Conservation (phyloP, 1,140 invertebrate genomes). For the Lasioglossum albipes region DNA sequence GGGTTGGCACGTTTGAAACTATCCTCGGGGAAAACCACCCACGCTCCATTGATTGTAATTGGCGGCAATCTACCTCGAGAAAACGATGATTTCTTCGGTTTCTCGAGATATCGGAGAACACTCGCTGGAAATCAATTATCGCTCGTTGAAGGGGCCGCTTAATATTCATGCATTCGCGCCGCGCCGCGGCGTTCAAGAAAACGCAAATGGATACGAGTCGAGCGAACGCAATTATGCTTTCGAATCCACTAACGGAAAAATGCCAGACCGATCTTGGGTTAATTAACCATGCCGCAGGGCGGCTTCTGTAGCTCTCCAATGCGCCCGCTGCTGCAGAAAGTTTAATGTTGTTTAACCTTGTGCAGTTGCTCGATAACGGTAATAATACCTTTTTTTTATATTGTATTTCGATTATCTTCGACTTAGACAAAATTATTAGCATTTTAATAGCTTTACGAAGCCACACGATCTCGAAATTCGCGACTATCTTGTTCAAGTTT, state of each 20-base stretch:
- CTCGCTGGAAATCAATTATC: constrained; percentile 30
- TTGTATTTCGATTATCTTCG: too few relatives aligned
- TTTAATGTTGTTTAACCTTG: not conserved
- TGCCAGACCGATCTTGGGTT: not conserved
- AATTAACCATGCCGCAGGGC: constrained; percentile 1
- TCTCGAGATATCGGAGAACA: not conserved
- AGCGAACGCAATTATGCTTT: not conserved
- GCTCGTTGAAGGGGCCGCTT: not conserved
- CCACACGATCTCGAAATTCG: too few relatives aligned
- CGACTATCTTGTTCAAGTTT: too few relatives aligned
- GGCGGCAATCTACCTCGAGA: not conserved
- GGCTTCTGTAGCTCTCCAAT: not conserved
- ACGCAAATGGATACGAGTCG: constrained; percentile 15
- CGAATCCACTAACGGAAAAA: not conserved
- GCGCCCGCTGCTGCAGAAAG: not conserved
- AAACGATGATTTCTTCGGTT: not conserved
- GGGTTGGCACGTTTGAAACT: too few relatives aligned
- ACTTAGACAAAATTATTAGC: too few relatives aligned
- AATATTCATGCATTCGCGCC: constrained; percentile 28
- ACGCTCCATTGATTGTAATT: not conserved
- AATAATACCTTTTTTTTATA: too few relatives aligned
- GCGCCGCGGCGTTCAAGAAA: not conserved
- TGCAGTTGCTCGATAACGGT: too few relatives aligned
- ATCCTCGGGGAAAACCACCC: too few relatives aligned
- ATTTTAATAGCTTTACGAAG: too few relatives aligned